These are phyloP conservation scores for Anseranas semipalmata DNA, from an alignment of 2,113 vertebrate species.

Conservation along the genomic window DNA sequence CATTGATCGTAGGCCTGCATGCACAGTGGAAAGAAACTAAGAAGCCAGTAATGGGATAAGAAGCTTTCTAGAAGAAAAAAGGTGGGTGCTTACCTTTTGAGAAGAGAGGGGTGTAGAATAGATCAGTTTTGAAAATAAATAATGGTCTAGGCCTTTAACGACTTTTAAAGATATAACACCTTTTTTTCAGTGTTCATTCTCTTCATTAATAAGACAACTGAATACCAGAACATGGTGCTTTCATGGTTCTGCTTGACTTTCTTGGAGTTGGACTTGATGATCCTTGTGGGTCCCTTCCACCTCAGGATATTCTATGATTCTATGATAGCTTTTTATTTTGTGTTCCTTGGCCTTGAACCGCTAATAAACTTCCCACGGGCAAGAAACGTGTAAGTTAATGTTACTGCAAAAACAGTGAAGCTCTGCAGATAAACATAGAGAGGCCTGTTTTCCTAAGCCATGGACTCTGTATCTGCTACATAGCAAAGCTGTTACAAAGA, in stretches of 20 bases:
- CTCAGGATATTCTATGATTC: not conserved
- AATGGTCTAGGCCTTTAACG: not conserved
- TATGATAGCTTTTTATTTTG: not conserved
- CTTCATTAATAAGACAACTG: not conserved
- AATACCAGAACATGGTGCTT: not conserved
- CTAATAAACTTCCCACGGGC: not conserved
- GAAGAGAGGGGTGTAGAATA: not conserved
- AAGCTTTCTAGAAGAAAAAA: not conserved
- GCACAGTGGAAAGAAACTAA: not conserved
- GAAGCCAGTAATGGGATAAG: not conserved
- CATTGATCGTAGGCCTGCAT: not conserved
- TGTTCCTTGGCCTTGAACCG: not conserved
- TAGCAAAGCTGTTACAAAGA: not conserved
- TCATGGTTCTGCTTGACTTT: not conserved
- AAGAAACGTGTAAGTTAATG: not conserved
- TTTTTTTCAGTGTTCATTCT: not conserved
- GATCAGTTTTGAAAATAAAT: not conserved
- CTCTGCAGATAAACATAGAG: not conserved
- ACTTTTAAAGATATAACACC: not conserved
- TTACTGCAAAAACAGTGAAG: not conserved
- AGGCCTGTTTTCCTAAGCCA: not conserved
- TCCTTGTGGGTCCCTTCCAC: not conserved
- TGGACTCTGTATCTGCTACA: not conserved
- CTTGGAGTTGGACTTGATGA: not conserved
- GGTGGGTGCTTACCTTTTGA: not conserved